Percentiles rank a stretch among this genome's conserved stretches.
Conservation (phyloP, 2,888 invertebrate genomes). For the Cotesia congregata region DNA sequence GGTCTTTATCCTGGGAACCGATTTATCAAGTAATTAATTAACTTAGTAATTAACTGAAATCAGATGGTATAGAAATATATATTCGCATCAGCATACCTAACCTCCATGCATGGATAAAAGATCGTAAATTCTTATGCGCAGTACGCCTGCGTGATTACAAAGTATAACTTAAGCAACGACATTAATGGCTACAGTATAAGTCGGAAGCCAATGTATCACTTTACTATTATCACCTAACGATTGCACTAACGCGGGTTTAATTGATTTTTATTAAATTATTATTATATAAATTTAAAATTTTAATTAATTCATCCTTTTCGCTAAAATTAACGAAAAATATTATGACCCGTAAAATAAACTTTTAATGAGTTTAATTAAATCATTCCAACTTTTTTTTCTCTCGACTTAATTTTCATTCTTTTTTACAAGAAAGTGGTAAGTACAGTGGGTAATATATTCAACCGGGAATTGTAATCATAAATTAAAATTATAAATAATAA, state of each 20-base stretch:
- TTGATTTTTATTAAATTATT: background rate
- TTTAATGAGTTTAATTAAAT: background rate
- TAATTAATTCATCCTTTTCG: too few species aligned
- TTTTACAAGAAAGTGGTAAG: too few species aligned
- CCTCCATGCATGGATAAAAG: slow-evolving; percentile 28
- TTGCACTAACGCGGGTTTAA: slow-evolving; percentile 2
- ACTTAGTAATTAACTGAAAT: slow-evolving; percentile 64
- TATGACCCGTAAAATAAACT: background rate
- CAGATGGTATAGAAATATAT: slow-evolving; percentile 64
- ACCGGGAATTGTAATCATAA: background rate
- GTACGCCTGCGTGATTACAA: slow-evolving; percentile 58
- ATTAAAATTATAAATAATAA: background rate
- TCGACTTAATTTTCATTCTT: too few species aligned
- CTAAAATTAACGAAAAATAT: too few species aligned
- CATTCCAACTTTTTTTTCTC: background rate
- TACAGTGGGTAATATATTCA: background rate
- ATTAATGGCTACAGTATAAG: slow-evolving; percentile 29
- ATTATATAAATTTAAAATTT: background rate
- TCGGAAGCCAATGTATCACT: slow-evolving; percentile 20
- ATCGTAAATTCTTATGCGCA: slow-evolving; percentile 38
- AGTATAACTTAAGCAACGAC: slow-evolving; percentile 55
- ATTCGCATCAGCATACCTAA: slow-evolving; percentile 32
- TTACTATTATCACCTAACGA: background rate
- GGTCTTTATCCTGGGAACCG: slow-evolving; percentile 60
- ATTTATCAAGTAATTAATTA: slow-evolving; percentile 68